Conservation (phyloP, 2,888 invertebrate species). For the Aphelenchoides bicaudatus region DNA sequence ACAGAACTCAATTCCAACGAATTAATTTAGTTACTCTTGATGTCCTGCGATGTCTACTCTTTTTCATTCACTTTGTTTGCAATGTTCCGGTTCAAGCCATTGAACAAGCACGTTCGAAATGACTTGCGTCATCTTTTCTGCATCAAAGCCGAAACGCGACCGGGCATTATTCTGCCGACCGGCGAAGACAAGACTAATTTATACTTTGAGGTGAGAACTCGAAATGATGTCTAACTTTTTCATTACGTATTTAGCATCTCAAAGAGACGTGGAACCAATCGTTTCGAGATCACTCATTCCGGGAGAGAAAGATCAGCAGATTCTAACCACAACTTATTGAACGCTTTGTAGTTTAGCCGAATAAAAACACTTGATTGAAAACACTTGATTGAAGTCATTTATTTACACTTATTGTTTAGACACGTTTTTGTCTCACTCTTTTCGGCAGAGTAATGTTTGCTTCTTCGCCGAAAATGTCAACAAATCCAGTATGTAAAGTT, state of each 20-base stretch:
- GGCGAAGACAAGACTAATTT: slow-evolving; percentile 8
- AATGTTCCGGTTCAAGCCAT: not conserved
- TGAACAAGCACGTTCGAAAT: not conserved
- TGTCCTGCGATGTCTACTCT: not conserved
- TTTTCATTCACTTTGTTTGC: not conserved
- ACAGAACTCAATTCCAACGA: not conserved
- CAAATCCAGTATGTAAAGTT: slow-evolving; percentile 3
- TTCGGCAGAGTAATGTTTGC: no score
- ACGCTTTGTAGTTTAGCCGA: no score
- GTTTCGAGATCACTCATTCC: no score
- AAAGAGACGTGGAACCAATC: slow-evolving; percentile 2
- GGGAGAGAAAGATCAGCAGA: no score
- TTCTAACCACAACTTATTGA: no score
- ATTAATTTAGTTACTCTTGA: not conserved
- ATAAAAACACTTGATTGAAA: not conserved
- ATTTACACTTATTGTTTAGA: no score
- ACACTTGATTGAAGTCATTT: not conserved
- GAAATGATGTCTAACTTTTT: no score
- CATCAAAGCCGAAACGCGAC: not conserved
- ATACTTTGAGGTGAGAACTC: no score
- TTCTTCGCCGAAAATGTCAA: slow-evolving; percentile 10
- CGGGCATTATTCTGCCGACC: not conserved
- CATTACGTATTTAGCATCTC: no score
- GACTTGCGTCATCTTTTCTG: not conserved
- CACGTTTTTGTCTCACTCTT: no score